Base-by-base conservation (phyloP, 1,140 invertebrate genomes). In the Solen grandis region DNA sequence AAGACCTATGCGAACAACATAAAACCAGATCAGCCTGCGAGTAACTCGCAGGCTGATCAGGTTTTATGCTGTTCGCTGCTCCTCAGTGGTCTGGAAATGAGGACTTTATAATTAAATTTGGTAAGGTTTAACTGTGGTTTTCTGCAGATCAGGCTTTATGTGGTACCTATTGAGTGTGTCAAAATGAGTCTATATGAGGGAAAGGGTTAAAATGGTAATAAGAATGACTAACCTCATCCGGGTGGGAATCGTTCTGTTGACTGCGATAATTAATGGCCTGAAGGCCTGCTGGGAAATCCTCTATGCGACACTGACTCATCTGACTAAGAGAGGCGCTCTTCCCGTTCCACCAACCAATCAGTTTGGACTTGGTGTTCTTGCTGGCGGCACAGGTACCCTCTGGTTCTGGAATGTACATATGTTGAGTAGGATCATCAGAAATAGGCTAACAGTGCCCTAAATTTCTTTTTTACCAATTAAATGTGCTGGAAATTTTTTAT, bases 231-330 rank as follows among this genome's bases (percentile, higher is more conserved):
- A 93, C 92, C 84, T 92, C 95, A 89, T 99, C 97, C 0, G 97
- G 97, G 85, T 97, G 96, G 5, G 95, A 95, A 89, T 72, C 31
- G 5, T 27, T 19, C 98, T 96, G 0, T 95, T 95, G 0, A 97
- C 97, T 88, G 96, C 95, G 77, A 90, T 98, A 98, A 85, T 96
- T 95, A 0, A 98, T 93, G 83, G 96, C 97, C 0, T 97, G 97
- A 0, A 99, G 93, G 0, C 97, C 98, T 0, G 97, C 96, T 55
- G 96, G 93, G 79, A 95, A 95, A 89, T 98, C 97, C 83, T 95
- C 93, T 27, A 94, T 92, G 60, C 95, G 95, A 90, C 97, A 98
- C 82, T 96, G 94, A 25, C 95, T 94, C 0, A 96, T 94, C 29
- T 83, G 76, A n/a, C 93, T 93, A 0, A 95, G 93, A 92, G 97